Conservation (phyloP, 2,888 invertebrate genomes). For the Parnassius mnemosyne region DNA sequence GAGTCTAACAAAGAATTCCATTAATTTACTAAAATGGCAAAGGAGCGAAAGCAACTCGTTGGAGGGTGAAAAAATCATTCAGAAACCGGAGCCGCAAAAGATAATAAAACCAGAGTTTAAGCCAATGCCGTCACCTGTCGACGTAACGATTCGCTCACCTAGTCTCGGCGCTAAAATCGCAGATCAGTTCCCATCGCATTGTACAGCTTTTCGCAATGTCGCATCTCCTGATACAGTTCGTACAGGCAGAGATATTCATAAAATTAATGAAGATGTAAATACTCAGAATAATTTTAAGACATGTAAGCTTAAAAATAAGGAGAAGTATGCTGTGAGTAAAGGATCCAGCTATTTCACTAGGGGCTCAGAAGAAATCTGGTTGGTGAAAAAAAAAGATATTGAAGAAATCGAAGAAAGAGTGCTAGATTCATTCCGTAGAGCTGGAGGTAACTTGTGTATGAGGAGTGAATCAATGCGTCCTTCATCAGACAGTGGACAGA, state of each 20-base stretch:
- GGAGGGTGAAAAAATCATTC: slow-evolving; percentile 45
- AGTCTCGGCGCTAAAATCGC: slow-evolving; percentile 66
- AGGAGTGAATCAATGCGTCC: slow-evolving; percentile 51
- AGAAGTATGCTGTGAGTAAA: slow-evolving; percentile 68
- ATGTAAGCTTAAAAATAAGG: slow-evolving; percentile 65
- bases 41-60: slow-evolving; percentile 43
- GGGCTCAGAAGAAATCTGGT: slow-evolving; percentile 74
- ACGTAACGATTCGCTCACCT: slow-evolving; percentile 70
- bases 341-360: slow-evolving; percentile 73
- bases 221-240: slow-evolving; percentile 56
- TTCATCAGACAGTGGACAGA: slow-evolving; percentile 57
- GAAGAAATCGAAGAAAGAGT: slow-evolving; percentile 74
- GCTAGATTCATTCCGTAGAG: slow-evolving; percentile 67
- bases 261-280: slow-evolving; percentile 56
- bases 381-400: slow-evolving; percentile 76
- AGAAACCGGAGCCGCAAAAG: slow-evolving; percentile 64
- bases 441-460: slow-evolving; percentile 57
- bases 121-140: slow-evolving; percentile 62
- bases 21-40: slow-evolving; percentile 52
- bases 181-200: slow-evolving; percentile 71
- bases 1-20: slow-evolving; percentile 42
- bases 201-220: slow-evolving; percentile 75
- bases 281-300: slow-evolving; percentile 60
- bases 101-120: slow-evolving; percentile 74
- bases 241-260: slow-evolving; percentile 37